Base-by-base conservation (phyloP, 2,888 invertebrate genomes). In the Pterostichus niger region DNA sequence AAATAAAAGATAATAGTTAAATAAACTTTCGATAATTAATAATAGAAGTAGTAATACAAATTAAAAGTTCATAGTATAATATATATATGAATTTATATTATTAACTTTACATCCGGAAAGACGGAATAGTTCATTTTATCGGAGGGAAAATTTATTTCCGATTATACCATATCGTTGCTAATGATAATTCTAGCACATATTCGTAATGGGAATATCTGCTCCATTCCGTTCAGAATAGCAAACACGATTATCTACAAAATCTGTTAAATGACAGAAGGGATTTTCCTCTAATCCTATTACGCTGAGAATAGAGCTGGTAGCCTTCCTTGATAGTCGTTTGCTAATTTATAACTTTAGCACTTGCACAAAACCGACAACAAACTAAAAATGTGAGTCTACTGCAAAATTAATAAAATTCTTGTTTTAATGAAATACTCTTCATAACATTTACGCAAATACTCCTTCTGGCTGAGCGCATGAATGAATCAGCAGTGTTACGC, bases 401-500 rank as follows among this genome's bases (percentile, higher is more conserved):
- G 44, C 44, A 68, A 5, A 15, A 15, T 68, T 5, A 64, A 35
- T 35, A 64, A 71, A 71, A 71, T 71, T 71, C 68, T 71, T 24
- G 24, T 40, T 40, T 40, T 71, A 71, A 71, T 71, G 68, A 71
- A 44, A 71, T 71, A 40, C 13, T 71, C 3, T 3, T 44, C 17
- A 71, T 71, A 44, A 44, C 44, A 71, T 71, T 71, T 71, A 71
- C 68, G 44, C 68, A 71, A 71, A 64, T 31, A 33, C 15, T 71
- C 9, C 44, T 13, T n/a, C 35, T 33, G 40, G 17, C 59, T 9
- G 24, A 31, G 31, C 24, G 64, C 15, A 71, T 71, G 68, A 71
- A 71, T 71, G 68, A 71, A 71, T 71, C 68, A 71, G 68, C 44
- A 13, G 35, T 40, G 64, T 44, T 71, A 71, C 68, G 68, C 40